These are phyloP conservation scores for Halcyon badia DNA, from an alignment of 2,797 vertebrate genomes.

Conservation along the genomic window DNA sequence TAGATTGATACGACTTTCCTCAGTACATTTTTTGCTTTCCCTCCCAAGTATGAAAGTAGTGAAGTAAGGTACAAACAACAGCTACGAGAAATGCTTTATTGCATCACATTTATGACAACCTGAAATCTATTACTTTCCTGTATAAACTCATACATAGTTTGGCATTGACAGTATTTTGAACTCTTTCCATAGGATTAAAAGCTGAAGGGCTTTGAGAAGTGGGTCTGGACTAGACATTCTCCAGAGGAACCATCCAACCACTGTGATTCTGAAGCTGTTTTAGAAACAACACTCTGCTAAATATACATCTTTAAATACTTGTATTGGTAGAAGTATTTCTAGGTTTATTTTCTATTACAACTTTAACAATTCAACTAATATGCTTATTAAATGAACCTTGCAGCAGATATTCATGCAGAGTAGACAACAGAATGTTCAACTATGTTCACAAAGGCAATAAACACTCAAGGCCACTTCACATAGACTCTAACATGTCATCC, in stretches of 20 bases:
- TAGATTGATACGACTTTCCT: not conserved
- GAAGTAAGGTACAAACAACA: not conserved
- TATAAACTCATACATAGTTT: not conserved
- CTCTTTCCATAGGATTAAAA: not conserved
- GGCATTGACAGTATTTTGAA: not conserved
- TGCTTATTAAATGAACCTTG: not conserved
- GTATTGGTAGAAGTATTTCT: not conserved
- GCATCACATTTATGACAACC: not conserved
- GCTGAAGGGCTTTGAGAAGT: not conserved
- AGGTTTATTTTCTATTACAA: not conserved
- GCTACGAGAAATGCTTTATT: not conserved
- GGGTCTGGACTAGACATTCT: not conserved
- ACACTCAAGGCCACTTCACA: not conserved
- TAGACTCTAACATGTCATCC: not conserved
- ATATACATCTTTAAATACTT: not conserved
- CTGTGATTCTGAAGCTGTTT: not conserved
- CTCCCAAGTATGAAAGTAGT: not conserved
- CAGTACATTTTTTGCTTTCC: not conserved
- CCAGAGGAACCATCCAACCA: not conserved
- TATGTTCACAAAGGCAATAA: not conserved
- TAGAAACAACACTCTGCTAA: not conserved
- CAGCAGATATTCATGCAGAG: not conserved
- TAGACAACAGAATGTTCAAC: not conserved
- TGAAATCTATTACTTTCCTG: slow-evolving; percentile 1
- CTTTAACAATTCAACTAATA: not conserved